A percentile compares a stretch with the other conserved stretches of the same genome.
These are phyloP conservation scores for Eupithecia inturbata DNA, from an alignment of 2,888 invertebrate species.

Conservation along the genomic window DNA sequence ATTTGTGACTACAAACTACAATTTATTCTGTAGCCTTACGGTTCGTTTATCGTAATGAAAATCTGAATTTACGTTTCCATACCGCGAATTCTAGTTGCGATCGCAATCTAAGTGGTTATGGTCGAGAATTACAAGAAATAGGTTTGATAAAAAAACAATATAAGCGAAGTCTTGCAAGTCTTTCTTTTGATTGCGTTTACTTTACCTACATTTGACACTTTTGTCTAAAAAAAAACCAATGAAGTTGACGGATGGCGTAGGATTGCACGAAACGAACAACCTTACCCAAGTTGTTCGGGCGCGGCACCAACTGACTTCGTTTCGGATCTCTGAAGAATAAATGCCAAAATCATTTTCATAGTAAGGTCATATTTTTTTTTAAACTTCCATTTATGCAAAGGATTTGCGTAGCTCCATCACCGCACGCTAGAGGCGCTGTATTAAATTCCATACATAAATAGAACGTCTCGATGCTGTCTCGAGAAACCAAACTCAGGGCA, in stretches of 20 bases:
- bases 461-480: background rate
- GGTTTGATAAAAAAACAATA: background rate
- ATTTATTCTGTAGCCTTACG: background rate
- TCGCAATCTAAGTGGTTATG: background rate
- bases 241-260: too few relatives aligned
- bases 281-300: too few relatives aligned
- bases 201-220: background rate
- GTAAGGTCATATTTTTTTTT: too few relatives aligned
- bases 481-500: background rate
- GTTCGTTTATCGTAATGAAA: constrained; percentile 15
- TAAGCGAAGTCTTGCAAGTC: background rate
- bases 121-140: background rate
- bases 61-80: constrained; percentile 12
- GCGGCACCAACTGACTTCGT: too few relatives aligned
- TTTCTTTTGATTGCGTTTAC: background rate
- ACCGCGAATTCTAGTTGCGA: background rate
- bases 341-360: too few relatives aligned
- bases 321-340: too few relatives aligned
- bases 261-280: too few relatives aligned
- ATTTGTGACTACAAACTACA: background rate
- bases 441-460: background rate
- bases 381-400: too few relatives aligned
- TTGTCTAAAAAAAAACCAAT: too few relatives aligned
- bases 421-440: background rate
- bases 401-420: background rate